phyloP scores from a whole-genome alignment of 2,113 vertebrate genomes.

The Urocolius indicus region DNA sequence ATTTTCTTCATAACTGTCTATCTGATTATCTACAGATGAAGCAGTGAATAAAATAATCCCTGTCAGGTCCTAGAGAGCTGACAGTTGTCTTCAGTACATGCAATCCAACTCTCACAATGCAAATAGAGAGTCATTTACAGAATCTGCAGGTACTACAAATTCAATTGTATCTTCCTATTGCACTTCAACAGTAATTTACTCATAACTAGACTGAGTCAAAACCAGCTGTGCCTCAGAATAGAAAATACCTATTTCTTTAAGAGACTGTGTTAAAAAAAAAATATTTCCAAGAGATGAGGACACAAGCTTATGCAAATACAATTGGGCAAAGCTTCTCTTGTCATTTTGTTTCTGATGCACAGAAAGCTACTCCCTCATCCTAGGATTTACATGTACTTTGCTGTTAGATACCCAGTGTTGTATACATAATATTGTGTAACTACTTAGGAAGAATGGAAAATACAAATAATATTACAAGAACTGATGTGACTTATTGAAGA shows the following conservation, averaged over 20 bases:
- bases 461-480: background rate
- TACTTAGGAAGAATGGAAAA: background rate
- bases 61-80: background rate
- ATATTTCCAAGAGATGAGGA: background rate
- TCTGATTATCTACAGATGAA: background rate
- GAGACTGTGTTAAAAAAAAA: background rate
- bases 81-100: background rate
- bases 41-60: background rate
- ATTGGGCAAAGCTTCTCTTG: background rate
- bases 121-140: background rate
- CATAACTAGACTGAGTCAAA: slow-evolving; percentile 26
- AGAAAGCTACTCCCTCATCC: background rate
- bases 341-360: background rate
- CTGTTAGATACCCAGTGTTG: background rate
- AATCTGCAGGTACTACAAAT: background rate
- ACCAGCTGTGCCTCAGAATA: slow-evolving; percentile 23
- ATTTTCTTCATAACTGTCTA: background rate
- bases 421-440: background rate
- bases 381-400: background rate
- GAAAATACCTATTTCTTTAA: background rate
- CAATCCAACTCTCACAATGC: background rate
- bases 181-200: slow-evolving; percentile 45
- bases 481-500: background rate
- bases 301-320: background rate
- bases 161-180: background rate